Evolutionary conservation across 2,797 vertebrate species (phyloP).

Genomic region (Ctenosaura bakeri): DNA sequence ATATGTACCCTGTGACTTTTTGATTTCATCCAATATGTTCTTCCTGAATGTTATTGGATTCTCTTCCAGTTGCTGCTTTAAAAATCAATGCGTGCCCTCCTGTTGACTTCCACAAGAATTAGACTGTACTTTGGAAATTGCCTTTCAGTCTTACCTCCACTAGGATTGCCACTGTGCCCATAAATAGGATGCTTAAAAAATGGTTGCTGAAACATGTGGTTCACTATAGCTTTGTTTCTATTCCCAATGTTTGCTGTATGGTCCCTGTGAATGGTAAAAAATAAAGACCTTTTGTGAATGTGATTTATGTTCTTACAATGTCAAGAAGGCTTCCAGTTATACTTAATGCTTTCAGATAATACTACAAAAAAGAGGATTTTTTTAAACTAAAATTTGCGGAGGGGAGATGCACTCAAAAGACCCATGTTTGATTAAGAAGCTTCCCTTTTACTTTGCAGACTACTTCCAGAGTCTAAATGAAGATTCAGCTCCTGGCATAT

Average conservation of each 20-base stretch:
- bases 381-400: conserved; percentile 19
- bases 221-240: conserved; percentile 49
- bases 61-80: not conserved
- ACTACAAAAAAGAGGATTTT: conserved; percentile 26
- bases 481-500: not conserved
- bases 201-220: not conserved
- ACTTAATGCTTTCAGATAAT: conserved; percentile 34
- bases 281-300: conserved; percentile 20
- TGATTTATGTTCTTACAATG: conserved; percentile 42
- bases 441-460: not conserved
- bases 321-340: not conserved
- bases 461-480: not conserved
- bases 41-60: not conserved
- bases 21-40: accelerated
- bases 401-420: conserved; percentile 16
- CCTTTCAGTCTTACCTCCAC: not conserved
- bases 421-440: not conserved
- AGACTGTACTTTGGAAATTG: too few species aligned
- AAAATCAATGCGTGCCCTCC: too few species aligned
- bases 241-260: conserved; percentile 6
- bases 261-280: not conserved
- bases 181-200: not conserved
- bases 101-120: not conserved
- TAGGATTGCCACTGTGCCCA: not conserved
- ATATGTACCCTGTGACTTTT: not conserved